Conservation (phyloP, 2,797 vertebrate species). For the Stomatorhinus walkeri region DNA sequence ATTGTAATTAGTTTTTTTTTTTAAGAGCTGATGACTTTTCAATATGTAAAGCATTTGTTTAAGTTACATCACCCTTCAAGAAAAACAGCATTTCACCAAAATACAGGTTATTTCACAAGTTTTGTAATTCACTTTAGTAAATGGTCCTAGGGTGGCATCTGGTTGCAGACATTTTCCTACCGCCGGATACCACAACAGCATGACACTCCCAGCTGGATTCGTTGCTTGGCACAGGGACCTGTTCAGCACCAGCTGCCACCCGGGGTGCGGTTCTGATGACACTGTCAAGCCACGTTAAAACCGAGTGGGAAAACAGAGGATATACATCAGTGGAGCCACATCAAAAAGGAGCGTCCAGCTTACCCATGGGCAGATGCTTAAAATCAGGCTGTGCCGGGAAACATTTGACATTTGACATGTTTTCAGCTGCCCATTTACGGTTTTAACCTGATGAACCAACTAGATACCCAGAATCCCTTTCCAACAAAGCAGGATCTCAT, state of each 20-base stretch:
- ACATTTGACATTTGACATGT: background rate
- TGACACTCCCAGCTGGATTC: background rate
- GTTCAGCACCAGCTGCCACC: background rate
- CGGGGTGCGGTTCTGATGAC: background rate
- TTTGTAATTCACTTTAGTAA: constrained; percentile 27
- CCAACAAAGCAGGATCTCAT: background rate
- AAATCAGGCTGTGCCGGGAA: background rate
- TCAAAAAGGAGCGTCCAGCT: background rate
- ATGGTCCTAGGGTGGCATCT: constrained; percentile 12
- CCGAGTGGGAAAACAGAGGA: background rate
- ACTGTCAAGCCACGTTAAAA: background rate
- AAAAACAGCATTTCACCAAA: constrained; percentile 33
- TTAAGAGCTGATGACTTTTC: constrained; percentile 36
- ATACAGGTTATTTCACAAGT: constrained; percentile 31
- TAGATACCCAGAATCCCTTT: too few relatives aligned
- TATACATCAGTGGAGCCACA: background rate
- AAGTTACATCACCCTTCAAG: constrained; percentile 34
- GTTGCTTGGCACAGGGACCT: background rate
- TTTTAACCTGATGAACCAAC: too few relatives aligned
- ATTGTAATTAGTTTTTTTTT: constrained; percentile 26
- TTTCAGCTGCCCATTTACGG: too few relatives aligned
- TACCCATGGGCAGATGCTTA: background rate
- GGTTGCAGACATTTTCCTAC: background rate
- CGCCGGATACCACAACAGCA: background rate
- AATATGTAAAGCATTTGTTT: constrained; percentile 24